phyloP scores from a whole-genome alignment of 2,113 vertebrate genomes.

The Lepus timidus region DNA sequence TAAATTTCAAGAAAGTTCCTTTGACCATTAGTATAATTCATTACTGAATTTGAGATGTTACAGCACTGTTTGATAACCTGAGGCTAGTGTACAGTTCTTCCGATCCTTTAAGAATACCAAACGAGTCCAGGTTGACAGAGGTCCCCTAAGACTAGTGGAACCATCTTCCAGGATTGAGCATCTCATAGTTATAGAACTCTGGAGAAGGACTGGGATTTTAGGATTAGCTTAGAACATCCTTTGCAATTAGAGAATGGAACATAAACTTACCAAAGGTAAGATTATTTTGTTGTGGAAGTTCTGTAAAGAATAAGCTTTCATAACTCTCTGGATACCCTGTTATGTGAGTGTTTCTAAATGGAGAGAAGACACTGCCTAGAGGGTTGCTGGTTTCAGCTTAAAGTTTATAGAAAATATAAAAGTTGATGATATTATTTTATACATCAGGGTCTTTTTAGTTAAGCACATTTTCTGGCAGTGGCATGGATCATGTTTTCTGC shows the following conservation, averaged over 20 bases:
- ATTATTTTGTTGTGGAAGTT: background rate
- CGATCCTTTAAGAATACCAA: background rate
- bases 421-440: conserved; percentile 23
- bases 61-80: background rate
- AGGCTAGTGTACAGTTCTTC: background rate
- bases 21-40: background rate
- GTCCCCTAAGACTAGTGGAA: background rate
- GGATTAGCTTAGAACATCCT: background rate
- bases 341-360: background rate
- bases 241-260: background rate
- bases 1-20: background rate
- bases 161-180: background rate
- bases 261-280: background rate
- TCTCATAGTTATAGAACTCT: background rate
- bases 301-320: background rate
- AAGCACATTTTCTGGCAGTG: background rate
- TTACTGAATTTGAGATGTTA: background rate
- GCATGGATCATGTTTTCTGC: background rate
- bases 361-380: background rate
- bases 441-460: background rate
- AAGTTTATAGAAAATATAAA: conserved; percentile 17
- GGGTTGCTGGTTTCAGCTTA: background rate
- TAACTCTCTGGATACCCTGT: background rate
- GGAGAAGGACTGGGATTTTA: background rate
- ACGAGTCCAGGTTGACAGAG: background rate